These are phyloP conservation scores for Asbolus verrucosus DNA, from an alignment of 1,140 invertebrate species.

Conservation along the genomic window DNA sequence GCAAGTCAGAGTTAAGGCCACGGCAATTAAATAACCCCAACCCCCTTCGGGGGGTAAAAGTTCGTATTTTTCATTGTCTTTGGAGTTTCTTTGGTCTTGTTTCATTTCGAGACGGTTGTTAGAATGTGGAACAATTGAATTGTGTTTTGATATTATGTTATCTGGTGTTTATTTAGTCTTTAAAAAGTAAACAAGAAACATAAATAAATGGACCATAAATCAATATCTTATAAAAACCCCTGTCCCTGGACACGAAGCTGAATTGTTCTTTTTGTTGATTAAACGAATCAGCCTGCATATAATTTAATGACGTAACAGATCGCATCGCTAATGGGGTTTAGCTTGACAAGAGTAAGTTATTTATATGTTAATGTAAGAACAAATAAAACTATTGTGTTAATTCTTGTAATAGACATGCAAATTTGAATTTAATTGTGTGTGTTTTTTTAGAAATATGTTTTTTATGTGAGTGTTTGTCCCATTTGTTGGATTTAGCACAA, in stretches of 20 bases:
- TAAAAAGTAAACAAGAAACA: neutral
- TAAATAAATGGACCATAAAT: slow-evolving; percentile 7
- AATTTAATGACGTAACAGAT: neutral
- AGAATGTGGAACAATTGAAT: slow-evolving; percentile 7
- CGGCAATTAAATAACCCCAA: slow-evolving; percentile 74
- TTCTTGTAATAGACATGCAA: slow-evolving; percentile 17
- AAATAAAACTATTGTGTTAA: neutral
- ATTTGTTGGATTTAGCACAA: no score
- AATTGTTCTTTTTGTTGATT: slow-evolving; percentile 13
- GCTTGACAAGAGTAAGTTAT: neutral
- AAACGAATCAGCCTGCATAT: slow-evolving; percentile 5
- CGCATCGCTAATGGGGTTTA: neutral
- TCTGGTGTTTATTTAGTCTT: slow-evolving; percentile 5
- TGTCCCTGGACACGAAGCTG: no score
- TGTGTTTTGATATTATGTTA: neutral
- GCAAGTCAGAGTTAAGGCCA: slow-evolving; percentile 70
- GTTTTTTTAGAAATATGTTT: no score
- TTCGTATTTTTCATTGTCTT: slow-evolving; percentile 39
- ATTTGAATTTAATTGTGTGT: no score
- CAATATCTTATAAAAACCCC: neutral
- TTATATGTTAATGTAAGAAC: neutral
- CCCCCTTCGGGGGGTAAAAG: slow-evolving; percentile 71
- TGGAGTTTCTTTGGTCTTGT: no score
- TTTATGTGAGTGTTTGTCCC: no score
- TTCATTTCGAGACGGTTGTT: no score